A percentile compares a stretch with the other conserved stretches of the same genome.
phyloP scores from a whole-genome alignment of 2,797 vertebrate genomes.

The Eurystomus glaucurus region DNA sequence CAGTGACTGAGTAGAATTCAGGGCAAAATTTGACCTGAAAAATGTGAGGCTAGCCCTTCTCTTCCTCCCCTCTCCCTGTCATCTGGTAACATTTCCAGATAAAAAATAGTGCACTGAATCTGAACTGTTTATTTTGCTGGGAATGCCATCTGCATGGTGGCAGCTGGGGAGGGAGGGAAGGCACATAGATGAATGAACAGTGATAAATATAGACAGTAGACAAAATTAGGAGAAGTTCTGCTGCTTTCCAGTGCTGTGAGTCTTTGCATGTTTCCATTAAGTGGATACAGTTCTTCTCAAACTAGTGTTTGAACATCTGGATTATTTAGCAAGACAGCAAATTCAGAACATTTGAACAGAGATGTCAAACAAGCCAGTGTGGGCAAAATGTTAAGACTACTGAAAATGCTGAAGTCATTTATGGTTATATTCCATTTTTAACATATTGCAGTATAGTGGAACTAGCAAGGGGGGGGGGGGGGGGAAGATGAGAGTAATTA shows the following conservation, averaged over 20 bases:
- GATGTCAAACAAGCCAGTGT: not conserved
- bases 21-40: not conserved
- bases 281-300: not conserved
- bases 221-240: not conserved
- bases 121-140: not conserved
- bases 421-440: not conserved
- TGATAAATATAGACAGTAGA: not conserved
- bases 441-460: not conserved
- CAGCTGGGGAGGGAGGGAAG: slow-evolving; percentile 48
- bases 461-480: not conserved
- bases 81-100: slow-evolving; percentile 36
- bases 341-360: not conserved
- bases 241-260: not conserved
- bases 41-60: not conserved
- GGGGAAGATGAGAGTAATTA: not conserved
- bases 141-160: slow-evolving; percentile 50
- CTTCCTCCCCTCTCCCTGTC: not conserved
- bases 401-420: not conserved
- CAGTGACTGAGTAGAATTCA: not conserved
- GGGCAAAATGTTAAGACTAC: not conserved
- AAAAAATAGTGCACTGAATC: not conserved
- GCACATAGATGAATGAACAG: not conserved
- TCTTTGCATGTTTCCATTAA: not conserved
- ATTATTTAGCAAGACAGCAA: slow-evolving; percentile 12
- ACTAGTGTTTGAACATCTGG: not conserved